Base-by-base conservation (phyloP, 2,113 vertebrate species). In the Fukomys damarensis region DNA sequence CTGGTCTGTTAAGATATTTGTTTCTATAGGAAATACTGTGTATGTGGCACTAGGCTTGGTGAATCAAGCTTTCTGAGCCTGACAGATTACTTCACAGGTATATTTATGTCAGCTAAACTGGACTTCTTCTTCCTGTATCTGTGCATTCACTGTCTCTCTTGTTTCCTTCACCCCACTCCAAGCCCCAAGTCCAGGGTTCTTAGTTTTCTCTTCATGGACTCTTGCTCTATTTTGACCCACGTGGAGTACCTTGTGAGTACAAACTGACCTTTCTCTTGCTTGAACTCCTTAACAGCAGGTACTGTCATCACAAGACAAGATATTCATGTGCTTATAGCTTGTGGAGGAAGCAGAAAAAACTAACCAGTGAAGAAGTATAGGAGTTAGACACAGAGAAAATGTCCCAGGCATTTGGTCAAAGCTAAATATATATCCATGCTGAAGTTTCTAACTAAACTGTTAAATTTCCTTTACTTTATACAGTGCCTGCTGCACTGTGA, bases 21-120 rank as follows among this genome's bases (percentile, higher is more conserved):
- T 93, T 86, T 85, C 52, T 85, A 54, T 96, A 94, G 90, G 86
- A 97, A 93, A 46, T 93, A n/a, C 61, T 93, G n/a, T 70, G 74
- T 14, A 35, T 19, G 61, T 81, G 80, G 74, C 79, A 6, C 72
- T 81, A 72, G 86, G 63, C 80, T 66, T 85, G 86, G 52, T 26
- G 8, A 85, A 7, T 61, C 0, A 19, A 11, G 72, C 86, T 72
- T 13, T 65, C 65, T 65, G 35, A 77, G 66, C 61, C 49, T 80
- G 68, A 79, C 7, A 74, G 43, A 77, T 49, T 65, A 12, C 68
- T 87, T 91, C 77, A 76, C 2, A 5, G n/a, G 43, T 63, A 19
- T 43, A 19, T 35, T 89, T 13, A 10, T 61, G 58, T 82, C 82
- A 81, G 88, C 70, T 68, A 85, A 49, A 72, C 16, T 38, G 43